Conservation (phyloP, 2,888 invertebrate genomes). For the Ommatoiulus sabulosus region DNA sequence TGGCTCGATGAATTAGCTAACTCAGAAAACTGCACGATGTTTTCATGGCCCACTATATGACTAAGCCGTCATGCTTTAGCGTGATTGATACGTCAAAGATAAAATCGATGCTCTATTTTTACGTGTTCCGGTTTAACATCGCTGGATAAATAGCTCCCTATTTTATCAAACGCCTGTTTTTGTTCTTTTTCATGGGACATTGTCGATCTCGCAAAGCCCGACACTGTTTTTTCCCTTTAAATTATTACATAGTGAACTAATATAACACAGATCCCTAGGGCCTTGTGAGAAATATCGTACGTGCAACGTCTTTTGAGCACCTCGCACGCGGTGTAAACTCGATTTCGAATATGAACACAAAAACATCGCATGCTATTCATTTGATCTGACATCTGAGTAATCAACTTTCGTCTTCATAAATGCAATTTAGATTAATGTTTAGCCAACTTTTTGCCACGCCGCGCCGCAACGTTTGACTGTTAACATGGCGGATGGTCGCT, state of each 20-base stretch:
- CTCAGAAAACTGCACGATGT: not conserved
- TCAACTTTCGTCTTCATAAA: constrained; percentile 19
- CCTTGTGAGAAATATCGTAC: not conserved
- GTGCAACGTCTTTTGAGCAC: not conserved
- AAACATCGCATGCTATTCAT: not conserved
- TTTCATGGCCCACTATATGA: constrained; percentile 1
- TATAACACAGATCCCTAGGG: constrained; percentile 13
- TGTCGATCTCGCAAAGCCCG: constrained; percentile 8
- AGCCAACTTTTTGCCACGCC: not conserved
- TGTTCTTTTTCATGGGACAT: not conserved
- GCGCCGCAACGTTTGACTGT: not conserved
- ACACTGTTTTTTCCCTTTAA: not conserved
- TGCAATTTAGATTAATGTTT: constrained; percentile 7
- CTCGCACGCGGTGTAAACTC: not conserved
- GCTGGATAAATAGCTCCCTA: not conserved
- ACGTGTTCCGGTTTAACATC: not conserved
- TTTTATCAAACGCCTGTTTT: not conserved
- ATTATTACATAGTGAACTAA: constrained; percentile 6
- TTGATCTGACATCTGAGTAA: not conserved
- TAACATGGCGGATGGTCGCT: not conserved
- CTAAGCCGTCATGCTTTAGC: not conserved
- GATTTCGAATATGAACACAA: not conserved
- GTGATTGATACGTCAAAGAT: not conserved
- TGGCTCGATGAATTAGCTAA: constrained; percentile 8
- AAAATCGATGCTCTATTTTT: constrained; percentile 12